These are phyloP conservation scores for Drosophila planitibia DNA, from an alignment of 2,888 invertebrate genomes.

Conservation along the genomic window DNA sequence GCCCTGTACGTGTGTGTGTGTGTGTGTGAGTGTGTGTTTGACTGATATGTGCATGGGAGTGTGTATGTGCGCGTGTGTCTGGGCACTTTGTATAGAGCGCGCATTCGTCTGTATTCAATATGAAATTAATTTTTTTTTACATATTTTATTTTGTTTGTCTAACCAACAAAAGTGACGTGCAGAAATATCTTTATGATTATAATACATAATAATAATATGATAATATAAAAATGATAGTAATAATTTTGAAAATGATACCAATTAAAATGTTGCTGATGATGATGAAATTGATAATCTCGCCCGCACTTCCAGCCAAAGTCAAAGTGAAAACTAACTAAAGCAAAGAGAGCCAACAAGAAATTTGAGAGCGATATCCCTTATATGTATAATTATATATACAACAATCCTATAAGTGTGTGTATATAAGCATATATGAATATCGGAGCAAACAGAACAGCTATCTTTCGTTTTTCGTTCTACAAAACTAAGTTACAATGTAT, in stretches of 20 bases:
- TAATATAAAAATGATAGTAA: slow-evolving; percentile 17
- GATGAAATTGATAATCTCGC: slow-evolving; percentile 35
- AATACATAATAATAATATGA: slow-evolving; percentile 12
- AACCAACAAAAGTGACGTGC: slow-evolving; percentile 38
- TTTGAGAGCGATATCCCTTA: slow-evolving; percentile 5
- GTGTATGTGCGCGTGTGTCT: not conserved
- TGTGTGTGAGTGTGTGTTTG: slow-evolving; percentile 9
- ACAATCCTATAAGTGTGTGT: slow-evolving; percentile 1
- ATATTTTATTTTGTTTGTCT: slow-evolving; percentile 40
- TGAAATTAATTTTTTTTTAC: slow-evolving; percentile 30
- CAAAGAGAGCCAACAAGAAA: slow-evolving; percentile 15
- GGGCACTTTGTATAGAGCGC: slow-evolving; percentile 11
- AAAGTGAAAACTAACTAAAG: slow-evolving; percentile 53
- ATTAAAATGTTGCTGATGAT: slow-evolving; percentile 6
- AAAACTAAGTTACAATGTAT: slow-evolving; percentile 40
- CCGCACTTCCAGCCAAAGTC: slow-evolving; percentile 45
- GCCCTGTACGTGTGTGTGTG: slow-evolving; percentile 11
- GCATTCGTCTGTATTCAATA: slow-evolving; percentile 19
- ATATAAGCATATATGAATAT: slow-evolving; percentile 17
- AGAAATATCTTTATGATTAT: slow-evolving; percentile 15
- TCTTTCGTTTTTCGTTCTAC: slow-evolving; percentile 39
- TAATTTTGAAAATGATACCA: slow-evolving; percentile 1
- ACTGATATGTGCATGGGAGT: slow-evolving; percentile 2
- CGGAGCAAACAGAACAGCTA: slow-evolving; percentile 21
- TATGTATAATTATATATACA: not conserved